Base-by-base conservation (phyloP, 2,113 vertebrate genomes). In the Amazona vittata region DNA sequence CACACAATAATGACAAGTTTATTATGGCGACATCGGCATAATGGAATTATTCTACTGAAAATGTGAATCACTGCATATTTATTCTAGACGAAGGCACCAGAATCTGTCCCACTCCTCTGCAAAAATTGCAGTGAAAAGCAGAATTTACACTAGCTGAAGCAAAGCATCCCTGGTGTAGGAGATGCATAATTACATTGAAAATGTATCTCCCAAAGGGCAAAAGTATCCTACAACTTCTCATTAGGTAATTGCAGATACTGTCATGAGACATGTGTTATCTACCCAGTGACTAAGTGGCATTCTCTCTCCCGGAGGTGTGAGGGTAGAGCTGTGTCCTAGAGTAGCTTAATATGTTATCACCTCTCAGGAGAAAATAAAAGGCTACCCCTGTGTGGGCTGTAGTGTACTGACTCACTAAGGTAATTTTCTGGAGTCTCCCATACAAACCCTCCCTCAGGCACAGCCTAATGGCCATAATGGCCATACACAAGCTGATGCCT, bases 101-200 rank as follows among this genome's bases (percentile, higher is more conserved):
- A 90, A 88, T 86, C 22, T 86, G 57, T 85, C 59, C 22, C 15
- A 70, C 31, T 63, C 21, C 46, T 70, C 82, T 90, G 67, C 59
- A 95, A 76, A 95, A 95, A 91, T 39, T 83, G 55, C 67, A 83
- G 28, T 26, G n/a, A 73, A 81, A 79, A 84, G n/a, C 37, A 94
- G 63, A 89, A 93, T 68, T 79, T 87, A 69, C 63, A 33, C 10
- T 46, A 59, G 70, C 44, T 84, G 62, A 82, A 93, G 62, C 24
- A 65, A 91, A 91, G 59, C 33, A 86, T 85, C 52, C 35, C 47
- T 83, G 18, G 16, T 69, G 31, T 79, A 77, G 53, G 33, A 89
- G 68, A 89, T 31, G 35, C 37, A 46, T 89, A 84, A 92, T 93
- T 86, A 50, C 26, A 59, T 10, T 43, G 89, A 89, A 90, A 89